Percentiles rank a stretch among this genome's conserved stretches.
These are phyloP conservation scores for Drosophila nr. perissopoda DNA, from an alignment of 2,888 invertebrate species.

Conservation along the genomic window DNA sequence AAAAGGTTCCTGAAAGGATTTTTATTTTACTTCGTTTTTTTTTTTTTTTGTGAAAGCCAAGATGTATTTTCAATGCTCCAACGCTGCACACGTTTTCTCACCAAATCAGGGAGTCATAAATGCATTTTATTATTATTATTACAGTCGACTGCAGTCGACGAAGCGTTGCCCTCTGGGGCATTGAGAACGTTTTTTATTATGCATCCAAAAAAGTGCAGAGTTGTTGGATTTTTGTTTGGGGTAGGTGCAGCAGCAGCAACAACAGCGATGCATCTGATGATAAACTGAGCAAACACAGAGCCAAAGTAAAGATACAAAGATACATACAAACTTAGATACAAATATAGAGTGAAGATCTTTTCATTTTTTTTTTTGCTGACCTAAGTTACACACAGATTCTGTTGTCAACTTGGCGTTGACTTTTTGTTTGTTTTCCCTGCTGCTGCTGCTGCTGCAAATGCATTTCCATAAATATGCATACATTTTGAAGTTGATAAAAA, in stretches of 20 bases:
- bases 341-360: slow-evolving; percentile 17
- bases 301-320: slow-evolving; percentile 37
- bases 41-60: slow-evolving; percentile 20
- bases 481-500: slow-evolving; percentile 57
- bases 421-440: slow-evolving; percentile 50
- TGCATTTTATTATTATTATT: slow-evolving; percentile 74
- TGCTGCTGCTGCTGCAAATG: slow-evolving; percentile 27
- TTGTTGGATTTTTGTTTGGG: slow-evolving; percentile 35
- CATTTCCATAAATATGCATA: slow-evolving; percentile 73
- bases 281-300: slow-evolving; percentile 47
- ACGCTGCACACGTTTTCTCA: slow-evolving; percentile 58
- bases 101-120: slow-evolving; percentile 74
- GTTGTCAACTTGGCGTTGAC: slow-evolving; percentile 57
- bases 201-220: slow-evolving; percentile 46
- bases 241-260: slow-evolving; percentile 42
- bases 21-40: slow-evolving; percentile 1
- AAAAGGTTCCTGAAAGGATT: slow-evolving; percentile 55
- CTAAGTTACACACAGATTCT: slow-evolving; percentile 38
- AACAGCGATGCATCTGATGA: slow-evolving; percentile 45
- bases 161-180: slow-evolving; percentile 38
- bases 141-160: slow-evolving; percentile 39
- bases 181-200: slow-evolving; percentile 45
- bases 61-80: slow-evolving; percentile 33
- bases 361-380: slow-evolving; percentile 27
- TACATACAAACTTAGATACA: slow-evolving; percentile 33